Conservation (phyloP, 2,888 invertebrate species). For the Archaeoteleia sp. region DNA sequence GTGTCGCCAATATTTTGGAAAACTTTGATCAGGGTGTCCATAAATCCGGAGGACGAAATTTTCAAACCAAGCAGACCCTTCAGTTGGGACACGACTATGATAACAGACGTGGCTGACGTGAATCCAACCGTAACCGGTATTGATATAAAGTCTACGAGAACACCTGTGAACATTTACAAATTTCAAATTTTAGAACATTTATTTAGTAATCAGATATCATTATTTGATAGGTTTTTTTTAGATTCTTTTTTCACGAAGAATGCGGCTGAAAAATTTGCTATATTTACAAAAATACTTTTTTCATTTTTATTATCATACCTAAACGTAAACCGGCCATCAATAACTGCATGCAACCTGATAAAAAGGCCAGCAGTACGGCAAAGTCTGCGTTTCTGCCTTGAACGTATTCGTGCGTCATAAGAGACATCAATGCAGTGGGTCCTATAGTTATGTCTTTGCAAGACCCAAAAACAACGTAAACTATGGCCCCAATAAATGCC, state of each 20-base stretch:
- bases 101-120: slow-evolving; percentile 93
- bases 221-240: slow-evolving; percentile 13
- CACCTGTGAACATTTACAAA: slow-evolving; percentile 84
- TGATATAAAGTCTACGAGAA: slow-evolving; percentile 92
- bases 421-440: slow-evolving; percentile 94
- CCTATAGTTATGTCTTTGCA: slow-evolving; percentile 92
- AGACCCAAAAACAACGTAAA: slow-evolving; percentile 92
- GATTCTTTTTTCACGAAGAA: background rate
- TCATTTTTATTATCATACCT: too few relatives aligned
- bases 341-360: slow-evolving; percentile 87
- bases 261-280: slow-evolving; percentile 3
- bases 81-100: slow-evolving; percentile 90
- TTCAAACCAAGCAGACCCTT: slow-evolving; percentile 85
- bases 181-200: too few relatives aligned
- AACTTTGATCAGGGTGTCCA: slow-evolving; percentile 85
- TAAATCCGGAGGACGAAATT: slow-evolving; percentile 84
- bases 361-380: slow-evolving; percentile 88
- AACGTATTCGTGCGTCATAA: slow-evolving; percentile 90
- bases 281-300: too few relatives aligned
- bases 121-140: slow-evolving; percentile 92
- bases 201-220: too few relatives aligned
- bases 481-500: slow-evolving; percentile 94
- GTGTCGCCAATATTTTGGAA: slow-evolving; percentile 82
- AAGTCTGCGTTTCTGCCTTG: slow-evolving; percentile 84
- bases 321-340: slow-evolving; percentile 88